Base-by-base conservation (phyloP, 37 sponge, comb jelly and placozoan species). In the Ephydatia muelleri region DNA sequence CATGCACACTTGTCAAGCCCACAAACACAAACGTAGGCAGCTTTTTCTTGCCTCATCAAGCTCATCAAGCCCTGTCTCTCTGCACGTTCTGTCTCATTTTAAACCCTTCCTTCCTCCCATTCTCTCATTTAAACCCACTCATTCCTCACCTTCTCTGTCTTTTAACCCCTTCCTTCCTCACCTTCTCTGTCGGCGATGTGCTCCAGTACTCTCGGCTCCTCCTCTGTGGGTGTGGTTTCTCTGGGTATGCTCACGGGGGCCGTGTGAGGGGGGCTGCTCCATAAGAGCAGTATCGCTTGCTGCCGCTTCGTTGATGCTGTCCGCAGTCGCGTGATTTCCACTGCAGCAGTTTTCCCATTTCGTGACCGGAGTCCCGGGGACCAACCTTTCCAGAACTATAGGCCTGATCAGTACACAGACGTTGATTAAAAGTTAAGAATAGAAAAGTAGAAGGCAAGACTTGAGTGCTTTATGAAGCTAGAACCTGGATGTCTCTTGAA, bases 101-200 rank as follows among this genome's bases (percentile, higher is more conserved):
- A 21, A 14, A 65, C 21, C 14, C 73, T 19, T 35, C 8, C 6
- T 11, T 32, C 36, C 14, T 34, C 9, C 76, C 12, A 43, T 78
- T 25, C 26, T 38, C 29, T 6, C 19, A 79, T 35, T 13, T 8
- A 80, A n/a, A 37, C 31, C 31, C 38, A 80, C 67, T 9, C 67
- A 30, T 28, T 8, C 5, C 27, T 39, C 27, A 21, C 22, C 78
- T 8, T 73, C 19, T 73, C 5, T 28, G 2, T 37, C 34, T 23
- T 27, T 37, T 32, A 66, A 3, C 67, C n/a, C 49, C 8, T 72
- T 30, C 39, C 27, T 4, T 72, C 25, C 77, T 32, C 9, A 93
- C 96, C 96, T 95, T 95, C 96, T 79, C 96, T 85, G 38, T 95
- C 96, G 33, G 92, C 85, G 67, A 95, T 95, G 73, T 95, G 96